Evolutionary conservation across 1,140 invertebrate species (phyloP), one percentile per base, ranked within the genome.

Genomic region (Chironomus striatipennis): DNA sequence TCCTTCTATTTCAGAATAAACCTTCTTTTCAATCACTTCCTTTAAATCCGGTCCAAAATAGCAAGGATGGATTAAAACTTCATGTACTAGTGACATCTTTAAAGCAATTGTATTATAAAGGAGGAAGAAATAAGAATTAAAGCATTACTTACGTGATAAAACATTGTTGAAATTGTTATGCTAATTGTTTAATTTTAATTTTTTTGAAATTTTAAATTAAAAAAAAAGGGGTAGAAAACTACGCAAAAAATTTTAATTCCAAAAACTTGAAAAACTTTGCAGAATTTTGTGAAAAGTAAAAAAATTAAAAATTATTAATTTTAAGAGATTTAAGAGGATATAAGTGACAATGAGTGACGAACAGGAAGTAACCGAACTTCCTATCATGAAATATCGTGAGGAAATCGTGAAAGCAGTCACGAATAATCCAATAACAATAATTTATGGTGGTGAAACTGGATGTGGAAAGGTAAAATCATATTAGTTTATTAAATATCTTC

Each of bases 391-490:
- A 2, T 43, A 20, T 57, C 42, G 17, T 1, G n/a, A 74, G 6
- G 42, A 87, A 79, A 88, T 91, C 74, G 75, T 93, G 0, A 78
- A 85, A 9, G 88, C 87, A 73, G 86, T 95, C 10, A 79, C 86
- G 47, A 85, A 86, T 1, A 88, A 93, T 82, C 84, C 88, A 79
- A 86, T 92, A 7, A 82, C 92, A 1, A 88, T 96, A 9, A 90
- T 97, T 75, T 88, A 93, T 80, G 94, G 94, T 80, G 94, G 94
- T 21, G 88, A 88, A 76, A 95, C 93, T 5, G 93, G 93, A 5
- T 82, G 79, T 78, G 81, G 80, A 64, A 43, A 42, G 81, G 82
- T 83, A 77, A 76, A 18, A n/a, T n/a, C n/a, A n/a, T n/a, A n/a
- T n/a, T n/a, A n/a, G n/a, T n/a, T n/a, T n/a, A n/a, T n/a, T n/a